These are phyloP conservation scores for Orchesellides sinensis DNA, from an alignment of 2,888 invertebrate species.

Conservation along the genomic window DNA sequence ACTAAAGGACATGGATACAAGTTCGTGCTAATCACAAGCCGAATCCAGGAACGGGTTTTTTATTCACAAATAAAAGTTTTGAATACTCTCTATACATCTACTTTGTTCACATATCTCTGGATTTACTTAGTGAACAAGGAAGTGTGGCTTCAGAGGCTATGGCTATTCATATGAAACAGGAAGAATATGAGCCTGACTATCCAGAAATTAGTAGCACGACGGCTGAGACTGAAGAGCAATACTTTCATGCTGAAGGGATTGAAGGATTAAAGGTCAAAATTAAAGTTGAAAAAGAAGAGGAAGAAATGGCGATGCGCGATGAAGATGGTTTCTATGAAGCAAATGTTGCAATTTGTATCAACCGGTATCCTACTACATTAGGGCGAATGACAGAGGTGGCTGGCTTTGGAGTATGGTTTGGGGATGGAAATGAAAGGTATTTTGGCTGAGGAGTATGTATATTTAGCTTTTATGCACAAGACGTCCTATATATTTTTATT, in stretches of 20 bases:
- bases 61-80: too few species aligned
- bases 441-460: not conserved
- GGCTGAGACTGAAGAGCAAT: not conserved
- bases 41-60: too few species aligned
- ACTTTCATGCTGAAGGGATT: not conserved
- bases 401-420: constrained; percentile 63
- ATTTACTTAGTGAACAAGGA: not conserved
- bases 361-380: constrained; percentile 9
- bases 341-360: constrained; percentile 24
- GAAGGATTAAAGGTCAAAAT: not conserved
- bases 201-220: constrained; percentile 15
- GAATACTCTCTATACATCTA: too few species aligned
- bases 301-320: constrained; percentile 23
- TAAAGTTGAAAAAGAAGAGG: not conserved
- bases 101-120: too few species aligned
- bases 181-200: constrained; percentile 37
- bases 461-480: not conserved
- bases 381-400: constrained; percentile 43
- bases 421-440: constrained; percentile 42
- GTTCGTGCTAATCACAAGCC: too few species aligned
- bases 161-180: not conserved
- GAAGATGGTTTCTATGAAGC: constrained; percentile 45
- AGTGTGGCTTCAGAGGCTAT: not conserved
- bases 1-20: too few species aligned
- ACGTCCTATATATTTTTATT: not conserved